These are phyloP conservation scores for Myotis findleyi DNA, from an alignment of 2,797 vertebrate species.

Conservation along the genomic window DNA sequence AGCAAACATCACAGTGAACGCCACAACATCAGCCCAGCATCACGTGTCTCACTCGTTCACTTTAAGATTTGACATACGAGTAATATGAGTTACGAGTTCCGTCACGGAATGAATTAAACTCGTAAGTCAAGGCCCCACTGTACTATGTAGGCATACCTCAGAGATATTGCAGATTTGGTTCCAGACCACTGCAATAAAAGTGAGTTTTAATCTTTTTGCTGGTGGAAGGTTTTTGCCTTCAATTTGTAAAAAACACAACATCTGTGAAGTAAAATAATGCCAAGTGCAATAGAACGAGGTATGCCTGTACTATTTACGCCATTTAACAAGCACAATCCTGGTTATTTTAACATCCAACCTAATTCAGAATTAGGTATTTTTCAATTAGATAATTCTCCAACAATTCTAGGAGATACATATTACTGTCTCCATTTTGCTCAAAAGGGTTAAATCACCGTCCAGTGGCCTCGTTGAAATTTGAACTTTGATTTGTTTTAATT, in stretches of 20 bases:
- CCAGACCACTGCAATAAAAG: neutral
- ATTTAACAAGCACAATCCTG: conserved; percentile 8
- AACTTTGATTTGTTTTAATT: conserved; percentile 40
- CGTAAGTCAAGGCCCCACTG: too few relatives aligned
- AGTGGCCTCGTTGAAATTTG: neutral
- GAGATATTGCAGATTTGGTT: neutral
- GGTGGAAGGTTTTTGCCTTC: neutral
- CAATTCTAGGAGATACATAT: neutral
- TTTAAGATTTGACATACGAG: too few relatives aligned
- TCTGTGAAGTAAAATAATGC: neutral
- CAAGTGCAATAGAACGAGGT: neutral
- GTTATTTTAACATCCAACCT: neutral
- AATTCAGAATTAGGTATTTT: neutral
- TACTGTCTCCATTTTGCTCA: neutral
- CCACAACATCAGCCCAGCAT: too few relatives aligned
- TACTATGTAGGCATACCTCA: neutral
- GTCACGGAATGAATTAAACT: too few relatives aligned
- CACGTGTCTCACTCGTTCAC: too few relatives aligned
- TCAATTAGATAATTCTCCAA: neutral
- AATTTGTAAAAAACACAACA: neutral
- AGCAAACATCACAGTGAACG: too few relatives aligned
- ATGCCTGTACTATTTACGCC: neutral
- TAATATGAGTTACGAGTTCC: too few relatives aligned
- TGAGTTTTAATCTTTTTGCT: neutral
- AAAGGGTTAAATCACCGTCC: neutral